phyloP scores from a whole-genome alignment of 2,113 vertebrate genomes.

The Anser brachyrhynchus region DNA sequence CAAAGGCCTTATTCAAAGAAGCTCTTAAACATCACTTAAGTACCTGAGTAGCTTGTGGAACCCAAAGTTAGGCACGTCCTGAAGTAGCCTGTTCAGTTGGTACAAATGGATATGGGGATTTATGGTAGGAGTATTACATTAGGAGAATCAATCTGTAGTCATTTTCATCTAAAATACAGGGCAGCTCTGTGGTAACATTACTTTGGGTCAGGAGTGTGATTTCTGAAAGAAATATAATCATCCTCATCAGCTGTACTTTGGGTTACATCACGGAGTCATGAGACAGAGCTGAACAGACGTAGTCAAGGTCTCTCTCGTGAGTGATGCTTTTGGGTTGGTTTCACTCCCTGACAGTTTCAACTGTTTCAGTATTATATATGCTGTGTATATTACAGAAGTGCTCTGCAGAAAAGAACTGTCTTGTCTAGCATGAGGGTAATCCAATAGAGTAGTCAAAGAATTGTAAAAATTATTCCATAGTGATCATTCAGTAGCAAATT shows the following conservation, averaged over 20 bases:
- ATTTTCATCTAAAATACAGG: background rate
- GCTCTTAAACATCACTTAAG: background rate
- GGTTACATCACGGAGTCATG: background rate
- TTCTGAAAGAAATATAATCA: background rate
- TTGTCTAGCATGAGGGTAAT: background rate
- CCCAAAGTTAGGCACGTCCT: background rate
- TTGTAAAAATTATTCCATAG: background rate
- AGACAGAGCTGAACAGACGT: background rate
- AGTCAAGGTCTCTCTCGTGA: fast-evolving
- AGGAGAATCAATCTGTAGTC: background rate
- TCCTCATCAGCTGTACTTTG: background rate
- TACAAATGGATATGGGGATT: background rate
- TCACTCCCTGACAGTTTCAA: background rate
- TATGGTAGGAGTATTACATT: background rate
- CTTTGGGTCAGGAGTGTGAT: background rate
- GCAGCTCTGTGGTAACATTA: background rate
- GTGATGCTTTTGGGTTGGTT: background rate
- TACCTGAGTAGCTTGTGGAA: background rate
- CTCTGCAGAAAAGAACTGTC: background rate
- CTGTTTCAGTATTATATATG: background rate
- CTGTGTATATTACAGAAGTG: background rate
- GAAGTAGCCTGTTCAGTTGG: background rate
- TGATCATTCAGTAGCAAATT: background rate
- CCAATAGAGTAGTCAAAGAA: background rate
- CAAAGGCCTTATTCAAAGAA: background rate